Base-by-base conservation (phyloP, 1,140 invertebrate genomes). In the Argopecten irradians region DNA sequence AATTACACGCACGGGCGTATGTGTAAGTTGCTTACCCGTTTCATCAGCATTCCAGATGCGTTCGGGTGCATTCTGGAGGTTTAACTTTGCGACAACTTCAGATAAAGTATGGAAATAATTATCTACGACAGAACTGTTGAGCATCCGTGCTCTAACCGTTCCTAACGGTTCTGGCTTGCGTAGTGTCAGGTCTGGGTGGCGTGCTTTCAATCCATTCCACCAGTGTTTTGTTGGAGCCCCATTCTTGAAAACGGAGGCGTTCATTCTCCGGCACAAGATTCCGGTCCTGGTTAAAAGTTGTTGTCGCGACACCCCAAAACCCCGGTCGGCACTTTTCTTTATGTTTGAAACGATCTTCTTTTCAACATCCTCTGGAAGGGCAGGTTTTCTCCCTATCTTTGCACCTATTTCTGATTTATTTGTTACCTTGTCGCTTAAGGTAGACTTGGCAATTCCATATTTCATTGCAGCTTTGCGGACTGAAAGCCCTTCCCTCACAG, bases 81-180 rank as follows among this genome's bases (percentile, higher is more conserved):
- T 43, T 13, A 34, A 71, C 19, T 46, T 16, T 43, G 8, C 83
- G 0, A 86, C 11, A 14, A 82, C 34, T 2, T 32, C 43, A 0
- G 16, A 34, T 1, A 89, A n/a, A 34, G 36, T 84, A 14, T 39
- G n/a, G 34, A 87, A 87, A 84, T 89, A 89, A 14, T 89, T 39
- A 14, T 82, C 19, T 0, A 89, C 82, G 9, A 34, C 84, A 33
- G 22, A 0, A 0, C 33, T 13, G 36, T 89, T 89, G 34, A 86
- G 46, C 88, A 89, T 89, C n/a, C 88, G 43, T 34, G 85, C 85
- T 34, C 86, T 89, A 7, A 43, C 7, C 34, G 7, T 71, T 14
- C 71, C 43, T 28, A 41, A 34, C 28, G 84, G 86, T 34, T 89
- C 83, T 71, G 86, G 88, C 39, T 87, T 89, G 28, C 82, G 34